phyloP scores from a whole-genome alignment of 2,113 vertebrate genomes.

The Clinocottus analis region DNA sequence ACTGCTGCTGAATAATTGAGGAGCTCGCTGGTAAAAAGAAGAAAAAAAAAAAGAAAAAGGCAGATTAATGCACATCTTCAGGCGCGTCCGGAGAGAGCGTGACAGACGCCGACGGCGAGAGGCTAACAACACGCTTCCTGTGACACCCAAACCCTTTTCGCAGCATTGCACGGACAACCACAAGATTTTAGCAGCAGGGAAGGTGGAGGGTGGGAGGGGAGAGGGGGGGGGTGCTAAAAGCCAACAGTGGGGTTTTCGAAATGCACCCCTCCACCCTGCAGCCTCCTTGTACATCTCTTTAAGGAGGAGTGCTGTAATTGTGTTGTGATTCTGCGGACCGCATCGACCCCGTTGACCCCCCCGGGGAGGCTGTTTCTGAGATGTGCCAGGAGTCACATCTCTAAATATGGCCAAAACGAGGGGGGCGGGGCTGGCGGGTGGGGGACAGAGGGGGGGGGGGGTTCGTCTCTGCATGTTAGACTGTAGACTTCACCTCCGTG shows the following conservation, averaged over 20 bases:
- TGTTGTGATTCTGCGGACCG: conserved; percentile 63
- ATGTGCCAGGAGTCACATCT: conserved; percentile 74
- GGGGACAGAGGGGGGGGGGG: conserved; percentile 11
- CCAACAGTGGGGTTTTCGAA: conserved; percentile 59
- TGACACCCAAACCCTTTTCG: conserved; percentile 81
- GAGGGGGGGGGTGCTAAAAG: conserved; percentile 82
- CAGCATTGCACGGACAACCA: conserved; percentile 68
- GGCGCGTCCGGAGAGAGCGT: conserved; percentile 47
- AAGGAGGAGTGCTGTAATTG: conserved; percentile 78
- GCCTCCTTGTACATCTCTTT: conserved; percentile 66
- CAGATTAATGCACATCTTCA: conserved; percentile 66
- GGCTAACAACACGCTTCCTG: conserved; percentile 58
- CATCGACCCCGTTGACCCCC: conserved; percentile 61
- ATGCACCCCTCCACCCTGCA: conserved; percentile 15
- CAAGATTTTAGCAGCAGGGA: conserved; percentile 81
- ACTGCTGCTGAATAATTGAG: conserved; percentile 80
- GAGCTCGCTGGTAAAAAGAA: conserved; percentile 61
- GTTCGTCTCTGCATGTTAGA: conserved; percentile 62
- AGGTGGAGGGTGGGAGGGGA: too few species aligned
- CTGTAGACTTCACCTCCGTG: conserved; percentile 68
- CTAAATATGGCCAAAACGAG: conserved; percentile 71
- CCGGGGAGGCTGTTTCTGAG: conserved; percentile 43
- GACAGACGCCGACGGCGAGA: conserved; percentile 65
- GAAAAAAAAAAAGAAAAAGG: conserved; percentile 67
- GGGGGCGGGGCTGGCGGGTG: too few species aligned